A percentile compares a stretch with the other conserved stretches of the same genome.
phyloP scores from a whole-genome alignment of 2,888 invertebrate genomes.

The Drosophila incognita region DNA sequence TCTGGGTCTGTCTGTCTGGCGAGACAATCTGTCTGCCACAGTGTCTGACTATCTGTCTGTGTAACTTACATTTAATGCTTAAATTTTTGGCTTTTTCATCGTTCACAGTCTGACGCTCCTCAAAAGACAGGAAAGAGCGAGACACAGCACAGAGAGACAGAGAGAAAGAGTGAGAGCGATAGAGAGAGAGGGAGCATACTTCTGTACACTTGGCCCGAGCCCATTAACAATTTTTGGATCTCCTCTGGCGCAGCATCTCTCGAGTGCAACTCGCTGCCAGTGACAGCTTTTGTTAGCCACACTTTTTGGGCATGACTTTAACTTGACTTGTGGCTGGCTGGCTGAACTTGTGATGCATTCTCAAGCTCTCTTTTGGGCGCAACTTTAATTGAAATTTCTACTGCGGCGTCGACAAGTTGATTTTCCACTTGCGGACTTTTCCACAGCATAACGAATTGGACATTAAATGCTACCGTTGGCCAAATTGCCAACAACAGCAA shows the following conservation, averaged over 20 bases:
- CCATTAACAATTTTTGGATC: constrained; percentile 73
- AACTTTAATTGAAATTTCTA: constrained; percentile 68
- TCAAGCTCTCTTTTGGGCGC: constrained; percentile 33
- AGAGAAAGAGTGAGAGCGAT: not conserved
- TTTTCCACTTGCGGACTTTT: constrained; percentile 65
- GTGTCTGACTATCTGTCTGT: constrained; percentile 29
- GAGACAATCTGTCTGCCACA: constrained; percentile 29
- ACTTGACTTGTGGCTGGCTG: constrained; percentile 29
- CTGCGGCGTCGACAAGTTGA: constrained; percentile 72
- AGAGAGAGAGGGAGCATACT: constrained; percentile 26
- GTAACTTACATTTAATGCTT: constrained; percentile 73
- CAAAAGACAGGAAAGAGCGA: constrained; percentile 51
- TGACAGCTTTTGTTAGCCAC: constrained; percentile 71
- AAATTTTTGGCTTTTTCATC: constrained; percentile 76
- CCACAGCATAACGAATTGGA: constrained; percentile 76
- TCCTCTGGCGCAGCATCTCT: constrained; percentile 53
- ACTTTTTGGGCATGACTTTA: constrained; percentile 59
- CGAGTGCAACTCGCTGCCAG: constrained; percentile 42
- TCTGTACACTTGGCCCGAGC: constrained; percentile 33
- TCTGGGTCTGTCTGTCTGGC: constrained; percentile 23
- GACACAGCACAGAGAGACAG: constrained; percentile 28
- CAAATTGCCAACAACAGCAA: constrained; percentile 65
- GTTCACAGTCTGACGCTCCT: constrained; percentile 78
- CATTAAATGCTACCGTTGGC: constrained; percentile 83
- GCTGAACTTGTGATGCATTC: constrained; percentile 44